A percentile compares a stretch with the other conserved stretches of the same genome.
Evolutionary conservation across 1,140 invertebrate species (phyloP).

Genomic region (Dendrolimus punctatus): DNA sequence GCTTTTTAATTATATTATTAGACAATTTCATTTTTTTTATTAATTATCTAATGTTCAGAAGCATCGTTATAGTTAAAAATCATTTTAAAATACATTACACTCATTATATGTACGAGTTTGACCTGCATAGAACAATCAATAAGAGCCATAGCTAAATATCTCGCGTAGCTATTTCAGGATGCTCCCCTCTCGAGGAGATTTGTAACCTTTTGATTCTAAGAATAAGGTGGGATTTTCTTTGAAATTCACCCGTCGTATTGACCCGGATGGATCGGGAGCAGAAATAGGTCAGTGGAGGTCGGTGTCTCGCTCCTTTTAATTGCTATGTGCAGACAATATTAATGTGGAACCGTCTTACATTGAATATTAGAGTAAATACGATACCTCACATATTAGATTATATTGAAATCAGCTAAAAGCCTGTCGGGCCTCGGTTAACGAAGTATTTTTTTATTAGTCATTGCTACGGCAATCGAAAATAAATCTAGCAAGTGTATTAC

Average conservation of each 20-base stretch:
- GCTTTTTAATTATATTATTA: too few species aligned
- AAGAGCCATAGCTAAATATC: constrained; percentile 25
- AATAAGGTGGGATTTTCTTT: constrained; percentile 18
- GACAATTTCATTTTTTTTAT: too few species aligned
- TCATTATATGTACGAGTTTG: constrained; percentile 8
- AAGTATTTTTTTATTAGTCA: too few species aligned
- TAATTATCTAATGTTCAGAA: too few species aligned
- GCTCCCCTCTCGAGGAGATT: constrained; percentile 2
- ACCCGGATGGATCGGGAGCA: constrained; percentile 27
- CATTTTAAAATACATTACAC: constrained; percentile 3
- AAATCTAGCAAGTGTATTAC: too few species aligned
- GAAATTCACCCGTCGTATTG: constrained; percentile 14
- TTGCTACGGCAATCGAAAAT: too few species aligned
- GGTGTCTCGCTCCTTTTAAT: constrained; percentile 81
- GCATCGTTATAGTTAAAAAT: too few species aligned
- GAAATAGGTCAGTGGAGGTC: constrained; percentile 42
- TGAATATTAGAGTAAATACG: not conserved
- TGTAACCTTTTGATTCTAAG: not conserved
- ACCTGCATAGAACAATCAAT: constrained; percentile 35
- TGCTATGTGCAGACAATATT: constrained; percentile 70
- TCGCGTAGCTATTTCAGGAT: constrained; percentile 35
- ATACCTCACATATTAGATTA: too few species aligned
- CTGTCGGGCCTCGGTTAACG: too few species aligned
- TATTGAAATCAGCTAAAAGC: too few species aligned
- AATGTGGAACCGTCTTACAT: not conserved